Evolutionary conservation across 2,113 vertebrate genomes (phyloP).

Genomic region (Axis porcinus): DNA sequence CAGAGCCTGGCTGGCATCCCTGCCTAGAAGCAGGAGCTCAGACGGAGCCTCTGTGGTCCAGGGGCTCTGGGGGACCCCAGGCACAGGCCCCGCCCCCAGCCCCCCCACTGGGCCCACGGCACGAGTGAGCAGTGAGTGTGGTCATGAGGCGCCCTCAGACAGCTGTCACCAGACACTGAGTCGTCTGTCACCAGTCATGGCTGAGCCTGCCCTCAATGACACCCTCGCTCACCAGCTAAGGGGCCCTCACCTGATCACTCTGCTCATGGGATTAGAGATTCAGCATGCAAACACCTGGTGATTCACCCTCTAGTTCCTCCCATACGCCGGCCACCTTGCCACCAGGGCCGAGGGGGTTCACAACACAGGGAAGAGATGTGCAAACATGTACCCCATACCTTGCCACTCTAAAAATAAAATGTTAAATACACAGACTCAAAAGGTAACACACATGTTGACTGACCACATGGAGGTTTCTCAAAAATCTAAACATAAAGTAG

Average conservation of each 20-base stretch:
- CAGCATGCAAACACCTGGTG: neutral
- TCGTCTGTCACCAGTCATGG: neutral
- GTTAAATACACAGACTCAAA: neutral
- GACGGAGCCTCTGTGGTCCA: no score
- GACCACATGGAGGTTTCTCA: neutral
- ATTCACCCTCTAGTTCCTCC: neutral
- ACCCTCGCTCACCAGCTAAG: neutral
- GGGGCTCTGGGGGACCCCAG: neutral
- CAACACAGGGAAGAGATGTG: neutral
- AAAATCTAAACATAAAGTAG: neutral
- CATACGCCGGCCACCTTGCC: fast-evolving
- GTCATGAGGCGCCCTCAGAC: neutral
- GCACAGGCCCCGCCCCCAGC: neutral
- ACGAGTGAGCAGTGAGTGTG: neutral
- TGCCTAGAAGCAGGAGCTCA: neutral
- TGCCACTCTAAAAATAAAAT: neutral
- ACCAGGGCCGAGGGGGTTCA: neutral
- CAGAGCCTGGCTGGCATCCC: neutral
- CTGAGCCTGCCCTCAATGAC: neutral
- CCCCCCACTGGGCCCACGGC: fast-evolving
- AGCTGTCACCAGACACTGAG: neutral
- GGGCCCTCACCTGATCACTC: neutral
- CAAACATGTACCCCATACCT: neutral
- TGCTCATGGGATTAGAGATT: neutral
- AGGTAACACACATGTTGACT: neutral